Evolutionary conservation across 1,140 invertebrate genomes (phyloP).

Genomic region (Ditylenchus dipsaci): DNA sequence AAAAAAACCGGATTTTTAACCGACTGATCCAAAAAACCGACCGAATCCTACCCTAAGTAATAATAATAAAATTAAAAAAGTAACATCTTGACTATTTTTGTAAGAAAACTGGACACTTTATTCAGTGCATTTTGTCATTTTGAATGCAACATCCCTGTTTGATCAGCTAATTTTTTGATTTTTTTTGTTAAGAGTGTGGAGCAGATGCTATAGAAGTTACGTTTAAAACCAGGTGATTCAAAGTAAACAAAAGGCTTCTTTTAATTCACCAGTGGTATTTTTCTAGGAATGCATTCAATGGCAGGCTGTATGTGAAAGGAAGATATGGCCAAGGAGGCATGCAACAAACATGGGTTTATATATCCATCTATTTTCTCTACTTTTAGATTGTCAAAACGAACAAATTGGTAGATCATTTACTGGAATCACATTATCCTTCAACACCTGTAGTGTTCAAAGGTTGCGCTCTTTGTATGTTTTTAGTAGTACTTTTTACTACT

Average conservation of each 20-base stretch:
- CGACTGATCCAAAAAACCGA: too few species aligned
- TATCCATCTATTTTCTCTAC: too few species aligned
- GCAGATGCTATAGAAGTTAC: conserved; percentile 51
- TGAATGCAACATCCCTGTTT: too few species aligned
- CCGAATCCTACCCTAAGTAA: too few species aligned
- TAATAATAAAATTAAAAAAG: too few species aligned
- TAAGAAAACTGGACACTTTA: too few species aligned
- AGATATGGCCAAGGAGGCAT: conserved; percentile 30
- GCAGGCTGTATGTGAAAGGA: conserved; percentile 53
- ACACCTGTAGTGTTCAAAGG: conserved; percentile 46
- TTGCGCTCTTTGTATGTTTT: conserved; percentile 43
- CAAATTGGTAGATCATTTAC: conserved; percentile 50
- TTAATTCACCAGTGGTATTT: background rate
- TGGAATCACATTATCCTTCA: conserved; percentile 49
- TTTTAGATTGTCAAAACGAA: conserved; percentile 42
- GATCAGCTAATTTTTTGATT: too few species aligned
- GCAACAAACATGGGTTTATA: too few species aligned
- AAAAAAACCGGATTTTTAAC: too few species aligned
- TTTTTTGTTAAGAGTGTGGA: conserved; percentile 30
- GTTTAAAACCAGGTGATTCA: conserved; percentile 44
- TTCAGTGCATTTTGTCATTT: too few species aligned
- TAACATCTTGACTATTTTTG: too few species aligned
- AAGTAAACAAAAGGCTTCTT: conserved; percentile 8
- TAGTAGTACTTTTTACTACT: background rate
- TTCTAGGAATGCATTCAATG: conserved; percentile 47